Conservation (phyloP, 2,113 vertebrate genomes). For the Tragelaphus scriptus region DNA sequence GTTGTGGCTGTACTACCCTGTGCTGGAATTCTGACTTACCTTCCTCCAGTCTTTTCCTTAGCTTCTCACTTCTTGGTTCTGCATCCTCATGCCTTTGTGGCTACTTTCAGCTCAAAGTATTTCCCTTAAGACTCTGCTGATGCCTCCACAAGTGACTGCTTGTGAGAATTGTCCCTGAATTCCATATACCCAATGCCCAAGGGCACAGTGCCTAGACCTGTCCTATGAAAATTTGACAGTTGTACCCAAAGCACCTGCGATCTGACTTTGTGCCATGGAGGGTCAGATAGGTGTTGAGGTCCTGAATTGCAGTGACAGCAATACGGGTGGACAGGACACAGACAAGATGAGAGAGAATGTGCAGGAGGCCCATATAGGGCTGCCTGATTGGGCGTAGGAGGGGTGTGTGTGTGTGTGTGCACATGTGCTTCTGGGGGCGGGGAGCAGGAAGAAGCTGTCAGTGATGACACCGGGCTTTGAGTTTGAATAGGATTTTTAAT, state of each 20-base stretch:
- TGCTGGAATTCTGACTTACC: background rate
- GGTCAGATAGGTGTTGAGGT: background rate
- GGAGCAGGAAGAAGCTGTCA: background rate
- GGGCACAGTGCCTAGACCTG: background rate
- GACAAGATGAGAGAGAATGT: background rate
- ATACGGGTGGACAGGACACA: background rate
- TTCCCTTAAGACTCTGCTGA: background rate
- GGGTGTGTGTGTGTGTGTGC: background rate
- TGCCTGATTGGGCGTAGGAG: background rate
- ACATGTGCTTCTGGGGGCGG: background rate
- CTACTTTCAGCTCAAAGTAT: background rate
- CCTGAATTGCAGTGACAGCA: background rate
- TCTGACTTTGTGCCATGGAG: background rate
- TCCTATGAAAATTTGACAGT: background rate
- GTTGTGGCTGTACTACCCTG: background rate
- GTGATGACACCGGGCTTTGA: background rate
- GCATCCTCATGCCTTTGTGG: background rate
- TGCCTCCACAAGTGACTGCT: background rate
- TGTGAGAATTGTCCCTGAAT: background rate
- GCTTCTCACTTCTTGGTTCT: background rate
- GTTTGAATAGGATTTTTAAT: conserved; percentile 34
- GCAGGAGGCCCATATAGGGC: background rate
- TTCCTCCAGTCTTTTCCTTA: background rate
- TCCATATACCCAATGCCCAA: fast-evolving
- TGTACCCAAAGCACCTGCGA: background rate